Base-by-base conservation (phyloP, 2,113 vertebrate genomes). In the Megaceryle maxima region DNA sequence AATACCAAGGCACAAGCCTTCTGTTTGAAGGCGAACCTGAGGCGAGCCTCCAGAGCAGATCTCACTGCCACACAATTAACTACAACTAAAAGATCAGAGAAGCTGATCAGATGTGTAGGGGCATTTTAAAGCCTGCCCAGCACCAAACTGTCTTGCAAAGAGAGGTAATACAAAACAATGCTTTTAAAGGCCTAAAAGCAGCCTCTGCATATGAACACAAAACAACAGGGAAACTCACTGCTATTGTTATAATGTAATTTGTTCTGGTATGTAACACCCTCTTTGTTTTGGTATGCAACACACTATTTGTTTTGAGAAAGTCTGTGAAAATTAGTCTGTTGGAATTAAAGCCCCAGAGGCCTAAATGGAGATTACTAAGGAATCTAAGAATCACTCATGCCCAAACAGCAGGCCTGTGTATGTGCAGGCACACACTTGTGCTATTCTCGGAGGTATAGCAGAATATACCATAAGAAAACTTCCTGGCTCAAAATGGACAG, bases 371-470 rank as follows among this genome's bases (percentile, higher is more conserved):
- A 73, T 55, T 44, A 20, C 33, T 28, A n/a, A 68, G 53, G 20
- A 51, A 56, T 22, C 17, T 7, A 31, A 73, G 70, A 72, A 56
- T 39, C 17, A 12, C 39, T 60, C 22, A 3, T 19, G 69, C 20
- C 39, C 46, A 67, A 39, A 41, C 1, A 2, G 35, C 35, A 46
- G 20, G 51, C 46, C 57, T n/a, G 2, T 5, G 37, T 16, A 39
- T 4, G 7, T 3, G 12, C n/a, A 13, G 2, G 8, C 57, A 81
- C 28, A 20, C 6, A 20, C 24, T 15, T 14, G 21, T 3, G 2
- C 50, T 69, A 5, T 8, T 68, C 39, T 37, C 62, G 21, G 56
- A 64, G 74, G 37, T 39, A 50, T 50, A 21, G 28, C 4, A 64
- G 62, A 33, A 41, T 16, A 19, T 9, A 37, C 18, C 12, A 1